phyloP scores from a whole-genome alignment of 2,113 vertebrate genomes.

The Typhlomys cinereus region DNA sequence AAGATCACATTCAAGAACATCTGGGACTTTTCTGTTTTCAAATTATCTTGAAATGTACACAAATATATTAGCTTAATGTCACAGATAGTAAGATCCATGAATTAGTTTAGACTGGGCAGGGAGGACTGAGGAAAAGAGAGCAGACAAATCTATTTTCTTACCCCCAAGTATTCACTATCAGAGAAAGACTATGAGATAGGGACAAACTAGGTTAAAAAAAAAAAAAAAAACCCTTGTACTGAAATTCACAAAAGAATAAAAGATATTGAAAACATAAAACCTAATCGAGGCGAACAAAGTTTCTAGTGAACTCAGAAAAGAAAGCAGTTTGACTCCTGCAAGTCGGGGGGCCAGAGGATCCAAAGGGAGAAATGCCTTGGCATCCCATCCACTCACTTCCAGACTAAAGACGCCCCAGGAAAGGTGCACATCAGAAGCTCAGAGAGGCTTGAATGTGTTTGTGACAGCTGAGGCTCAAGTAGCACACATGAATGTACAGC shows the following conservation, averaged over 20 bases:
- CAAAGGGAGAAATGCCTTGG: neutral
- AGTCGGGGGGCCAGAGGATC: neutral
- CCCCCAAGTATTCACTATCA: neutral
- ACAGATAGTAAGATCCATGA: slow-evolving; percentile 11
- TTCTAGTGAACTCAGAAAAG: neutral
- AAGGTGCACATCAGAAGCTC: neutral
- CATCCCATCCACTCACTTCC: neutral
- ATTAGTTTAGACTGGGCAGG: slow-evolving; percentile 45
- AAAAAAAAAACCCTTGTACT: neutral
- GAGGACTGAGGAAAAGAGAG: neutral
- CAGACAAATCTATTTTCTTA: neutral
- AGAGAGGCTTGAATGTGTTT: neutral
- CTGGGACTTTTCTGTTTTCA: neutral
- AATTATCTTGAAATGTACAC: neutral
- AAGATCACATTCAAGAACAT: neutral
- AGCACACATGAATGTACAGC: neutral
- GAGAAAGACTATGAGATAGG: neutral
- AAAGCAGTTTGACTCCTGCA: neutral
- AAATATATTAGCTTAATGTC: neutral
- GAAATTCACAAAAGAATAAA: neutral
- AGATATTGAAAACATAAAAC: neutral
- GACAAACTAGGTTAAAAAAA: too few relatives aligned
- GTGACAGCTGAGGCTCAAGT: neutral
- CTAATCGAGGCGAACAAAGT: neutral
- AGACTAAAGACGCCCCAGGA: neutral